phyloP scores from a whole-genome alignment of 2,797 vertebrate species.

The Spinus olivaceus region DNA sequence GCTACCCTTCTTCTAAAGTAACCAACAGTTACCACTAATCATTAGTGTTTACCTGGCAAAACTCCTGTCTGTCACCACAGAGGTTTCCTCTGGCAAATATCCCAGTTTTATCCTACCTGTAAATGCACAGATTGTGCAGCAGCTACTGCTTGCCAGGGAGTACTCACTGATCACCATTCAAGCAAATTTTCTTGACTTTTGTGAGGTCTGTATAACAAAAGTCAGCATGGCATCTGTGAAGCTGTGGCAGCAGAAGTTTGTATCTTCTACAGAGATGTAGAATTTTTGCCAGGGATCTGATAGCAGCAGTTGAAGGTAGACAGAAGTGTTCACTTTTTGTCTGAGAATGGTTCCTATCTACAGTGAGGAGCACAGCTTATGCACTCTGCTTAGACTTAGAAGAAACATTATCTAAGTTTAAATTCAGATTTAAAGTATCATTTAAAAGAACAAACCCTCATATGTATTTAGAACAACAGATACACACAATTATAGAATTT shows the following conservation, averaged over 20 bases:
- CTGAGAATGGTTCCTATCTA: neutral
- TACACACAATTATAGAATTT: neutral
- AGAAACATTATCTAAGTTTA: neutral
- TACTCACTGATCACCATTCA: neutral
- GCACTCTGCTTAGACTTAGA: neutral
- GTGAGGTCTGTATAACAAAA: neutral
- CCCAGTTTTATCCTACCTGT: neutral
- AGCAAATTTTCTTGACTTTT: neutral
- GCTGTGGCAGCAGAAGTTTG: neutral
- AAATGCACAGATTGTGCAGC: slow-evolving; percentile 14
- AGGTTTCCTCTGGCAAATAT: neutral
- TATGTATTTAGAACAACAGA: neutral
- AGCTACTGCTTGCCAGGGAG: neutral
- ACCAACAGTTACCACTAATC: neutral
- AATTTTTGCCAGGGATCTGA: neutral
- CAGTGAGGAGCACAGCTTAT: neutral
- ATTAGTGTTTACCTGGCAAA: neutral
- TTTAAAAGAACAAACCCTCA: neutral
- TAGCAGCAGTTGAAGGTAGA: neutral
- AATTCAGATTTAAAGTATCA: neutral
- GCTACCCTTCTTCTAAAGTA: neutral
- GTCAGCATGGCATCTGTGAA: neutral
- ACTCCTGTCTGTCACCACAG: neutral
- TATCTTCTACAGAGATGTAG: neutral
- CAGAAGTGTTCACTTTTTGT: neutral